Percentiles rank a stretch among this genome's conserved stretches.
These are phyloP conservation scores for Pterostichus niger DNA, from an alignment of 2,888 invertebrate species.

Conservation along the genomic window DNA sequence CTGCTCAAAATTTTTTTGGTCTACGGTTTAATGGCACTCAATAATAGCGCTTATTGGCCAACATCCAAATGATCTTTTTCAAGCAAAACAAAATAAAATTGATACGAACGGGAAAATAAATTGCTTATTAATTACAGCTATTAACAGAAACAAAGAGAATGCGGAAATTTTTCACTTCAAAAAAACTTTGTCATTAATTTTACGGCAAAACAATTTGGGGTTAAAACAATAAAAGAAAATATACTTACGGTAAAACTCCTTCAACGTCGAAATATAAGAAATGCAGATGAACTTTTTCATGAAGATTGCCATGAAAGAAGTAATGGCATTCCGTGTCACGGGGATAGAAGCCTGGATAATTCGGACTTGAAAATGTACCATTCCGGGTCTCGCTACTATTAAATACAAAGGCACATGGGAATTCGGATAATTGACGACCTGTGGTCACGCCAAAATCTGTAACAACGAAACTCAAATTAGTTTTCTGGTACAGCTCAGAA, in stretches of 20 bases:
- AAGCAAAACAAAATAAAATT: slow-evolving; percentile 34
- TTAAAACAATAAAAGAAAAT: slow-evolving; percentile 17
- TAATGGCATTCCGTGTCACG: slow-evolving; percentile 94
- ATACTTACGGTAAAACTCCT: slow-evolving; percentile 94
- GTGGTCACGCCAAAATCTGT: slow-evolving; percentile 93
- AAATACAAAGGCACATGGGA: slow-evolving; percentile 93
- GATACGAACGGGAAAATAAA: slow-evolving; percentile 14
- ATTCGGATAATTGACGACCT: slow-evolving; percentile 87
- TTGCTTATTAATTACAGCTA: slow-evolving; percentile 32
- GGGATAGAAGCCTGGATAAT: slow-evolving; percentile 94
- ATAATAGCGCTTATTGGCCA: slow-evolving; percentile 19
- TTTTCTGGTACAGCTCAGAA: not conserved
- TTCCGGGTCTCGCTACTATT: slow-evolving; percentile 89
- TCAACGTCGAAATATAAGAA: slow-evolving; percentile 97
- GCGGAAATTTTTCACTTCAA: not conserved
- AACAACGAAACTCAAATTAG: slow-evolving; percentile 72
- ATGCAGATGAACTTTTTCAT: slow-evolving; percentile 89
- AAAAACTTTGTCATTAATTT: slow-evolving; percentile 7
- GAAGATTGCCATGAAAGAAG: slow-evolving; percentile 90
- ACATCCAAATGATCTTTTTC: slow-evolving; percentile 35
- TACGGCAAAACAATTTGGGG: not conserved
- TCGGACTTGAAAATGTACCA: slow-evolving; percentile 92
- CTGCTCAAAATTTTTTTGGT: not conserved
- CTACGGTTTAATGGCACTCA: slow-evolving; percentile 16
- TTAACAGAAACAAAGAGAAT: slow-evolving; percentile 21